These are phyloP conservation scores for Dromius quadrimaculatus DNA, from an alignment of 2,888 invertebrate genomes.

Conservation along the genomic window DNA sequence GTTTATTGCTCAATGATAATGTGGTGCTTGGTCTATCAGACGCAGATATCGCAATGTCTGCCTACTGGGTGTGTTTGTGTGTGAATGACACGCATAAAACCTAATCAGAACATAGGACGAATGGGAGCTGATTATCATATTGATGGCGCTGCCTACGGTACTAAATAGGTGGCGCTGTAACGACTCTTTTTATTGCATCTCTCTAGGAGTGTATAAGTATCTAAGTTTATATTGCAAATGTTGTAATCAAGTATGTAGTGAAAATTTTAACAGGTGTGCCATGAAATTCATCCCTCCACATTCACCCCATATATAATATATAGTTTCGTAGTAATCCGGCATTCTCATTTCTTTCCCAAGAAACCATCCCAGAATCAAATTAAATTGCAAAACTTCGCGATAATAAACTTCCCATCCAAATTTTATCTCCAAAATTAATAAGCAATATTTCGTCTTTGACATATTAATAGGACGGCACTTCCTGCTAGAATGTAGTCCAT, in stretches of 20 bases:
- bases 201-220: no score
- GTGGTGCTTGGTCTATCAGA: conserved; percentile 11
- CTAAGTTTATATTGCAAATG: no score
- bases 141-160: not conserved
- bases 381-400: no score
- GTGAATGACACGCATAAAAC: conserved; percentile 1
- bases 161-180: not conserved
- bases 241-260: no score
- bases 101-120: conserved; percentile 7
- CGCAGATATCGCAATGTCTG: not conserved
- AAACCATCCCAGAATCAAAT: no score
- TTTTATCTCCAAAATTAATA: conserved; percentile 9
- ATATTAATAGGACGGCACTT: conserved; percentile 9
- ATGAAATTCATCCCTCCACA: no score
- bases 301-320: no score
- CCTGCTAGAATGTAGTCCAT: conserved; percentile 16
- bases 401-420: not conserved
- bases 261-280: no score
- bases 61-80: not conserved
- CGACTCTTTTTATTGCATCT: not conserved
- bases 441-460: not conserved
- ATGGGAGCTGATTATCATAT: conserved; percentile 1
- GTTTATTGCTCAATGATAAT: conserved; percentile 16
- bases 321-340: no score
- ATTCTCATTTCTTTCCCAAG: no score